Base-by-base conservation (phyloP, 2,113 vertebrate species). In the Pygoscelis antarcticus region DNA sequence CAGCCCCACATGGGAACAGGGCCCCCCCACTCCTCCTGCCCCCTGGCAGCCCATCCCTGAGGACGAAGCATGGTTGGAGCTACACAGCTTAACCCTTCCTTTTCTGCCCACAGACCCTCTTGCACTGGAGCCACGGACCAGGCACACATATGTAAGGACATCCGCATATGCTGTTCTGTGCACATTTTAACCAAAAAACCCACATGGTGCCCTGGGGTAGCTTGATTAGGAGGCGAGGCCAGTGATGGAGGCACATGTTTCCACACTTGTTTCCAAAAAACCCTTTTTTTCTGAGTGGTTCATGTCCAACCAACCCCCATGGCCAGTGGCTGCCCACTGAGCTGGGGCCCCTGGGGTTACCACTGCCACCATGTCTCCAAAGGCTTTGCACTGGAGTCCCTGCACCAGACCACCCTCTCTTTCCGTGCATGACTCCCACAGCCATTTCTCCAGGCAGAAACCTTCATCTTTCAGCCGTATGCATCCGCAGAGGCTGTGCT, bases 401-500 rank as follows among this genome's bases (percentile, higher is more conserved):
- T 47, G 25, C 55, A 75, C 7, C 17, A 90, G 65, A 46, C 13
- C 22, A 55, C 14, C 13, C 27, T 42, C n/a, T 77, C 25, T 62
- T 44, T 38, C 78, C 1, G 1, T 3, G 11, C 2, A 0, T 62
- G 51, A 66, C 46, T 90, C 21, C 38, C 34, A 71, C 0, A 0
- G n/a, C 34, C 32, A 3, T 60, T 91, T 68, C 2, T 2, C 36
- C 18, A 47, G 68, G 23, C 27, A 79, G 75, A 85, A 82, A 65
- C 51, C 30, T 84, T 71, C 27, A 27, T 36, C 61, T 19, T 88
- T 71, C 70, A 68, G 34, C 52, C n/a, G 6, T 2, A 36, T 23
- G 16, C 55, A 44, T 8, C 27, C 2, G 7, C 69, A 42, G 61
- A 75, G 40, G 34, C 42, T 60, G 18, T 22, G 36, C 66, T 83